Base-by-base conservation (phyloP, 2,797 vertebrate genomes). In the Coreius guichenoti region DNA sequence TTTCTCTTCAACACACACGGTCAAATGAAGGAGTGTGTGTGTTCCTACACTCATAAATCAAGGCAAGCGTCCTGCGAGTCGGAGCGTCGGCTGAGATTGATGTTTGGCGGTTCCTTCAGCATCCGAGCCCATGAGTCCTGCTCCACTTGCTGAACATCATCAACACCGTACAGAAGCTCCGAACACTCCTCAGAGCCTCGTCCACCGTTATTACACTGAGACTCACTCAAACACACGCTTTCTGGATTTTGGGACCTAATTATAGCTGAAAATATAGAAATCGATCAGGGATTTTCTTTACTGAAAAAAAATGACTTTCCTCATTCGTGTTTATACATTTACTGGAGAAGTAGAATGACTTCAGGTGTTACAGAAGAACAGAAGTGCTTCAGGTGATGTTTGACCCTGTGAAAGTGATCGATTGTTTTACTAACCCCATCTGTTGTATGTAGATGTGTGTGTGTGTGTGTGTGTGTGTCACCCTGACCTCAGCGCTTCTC, bases 21-120 rank as follows among this genome's bases (percentile, higher is more conserved):
- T 68, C 8, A 78, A 26, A 61, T 58, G 21, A 56, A 8, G 36
- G 65, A 21, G 14, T 31, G 65, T 76, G n/a, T 39, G 69, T 78
- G 29, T 47, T 43, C 45, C 76, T 47, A 31, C 39, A 4, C 58
- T 47, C 56, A 88, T 90, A 87, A 84, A 89, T 90, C 88, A 88
- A 61, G 56, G 86, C 43, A 84, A 77, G 76, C 2, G 26, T 69
- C 31, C 56, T 80, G 65, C 5, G 54, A 67, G 47, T 61, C 43
- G 56, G n/a, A 61, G 7, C 8, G 51, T 56, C 21, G 3, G 56
- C 4, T 3, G 36, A 72, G 78, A 91, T 85, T 77, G 85, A 90
- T 91, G 86, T 85, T 14, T 69, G 43, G 9, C 26, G 8, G 45
- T 26, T 63, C 16, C n/a, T 14, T 14, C 13, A 45, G 33, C n/a